Percentiles rank a stretch among this genome's conserved stretches.
Conservation (phyloP, 2,888 invertebrate species). For the Patella depressa region DNA sequence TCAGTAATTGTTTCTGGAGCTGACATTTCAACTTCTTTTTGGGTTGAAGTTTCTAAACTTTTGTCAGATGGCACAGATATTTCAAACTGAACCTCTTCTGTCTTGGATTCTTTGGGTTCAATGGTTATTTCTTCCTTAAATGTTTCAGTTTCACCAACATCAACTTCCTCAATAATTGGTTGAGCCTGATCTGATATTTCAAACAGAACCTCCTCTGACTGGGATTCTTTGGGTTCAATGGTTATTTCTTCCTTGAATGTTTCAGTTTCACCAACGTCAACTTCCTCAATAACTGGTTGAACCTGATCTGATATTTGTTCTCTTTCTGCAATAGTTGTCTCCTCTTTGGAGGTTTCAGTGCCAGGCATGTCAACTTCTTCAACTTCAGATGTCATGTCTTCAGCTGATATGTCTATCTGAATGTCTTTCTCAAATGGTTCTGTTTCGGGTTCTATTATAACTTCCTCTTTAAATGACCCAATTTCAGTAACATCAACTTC, state of each 20-base stretch:
- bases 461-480: no score
- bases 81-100: conserved; percentile 11
- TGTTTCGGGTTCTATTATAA: no score
- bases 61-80: neutral
- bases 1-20: conserved; percentile 1
- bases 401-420: neutral
- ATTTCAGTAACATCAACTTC: no score
- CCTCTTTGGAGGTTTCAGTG: conserved; percentile 11
- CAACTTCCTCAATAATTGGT: conserved; percentile 10
- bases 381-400: neutral
- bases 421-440: no score
- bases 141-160: neutral
- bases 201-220: neutral
- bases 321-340: conserved; percentile 13
- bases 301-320: conserved; percentile 8
- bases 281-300: conserved; percentile 17
- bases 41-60: neutral
- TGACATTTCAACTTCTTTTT: neutral
- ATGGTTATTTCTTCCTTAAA: neutral
- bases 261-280: conserved; percentile 17
- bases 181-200: neutral
- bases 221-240: neutral
- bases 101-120: neutral
- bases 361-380: neutral
- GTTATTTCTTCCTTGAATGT: conserved; percentile 4